Evolutionary conservation across 2,888 invertebrate species (phyloP).

Genomic region (Tinea pellionella): DNA sequence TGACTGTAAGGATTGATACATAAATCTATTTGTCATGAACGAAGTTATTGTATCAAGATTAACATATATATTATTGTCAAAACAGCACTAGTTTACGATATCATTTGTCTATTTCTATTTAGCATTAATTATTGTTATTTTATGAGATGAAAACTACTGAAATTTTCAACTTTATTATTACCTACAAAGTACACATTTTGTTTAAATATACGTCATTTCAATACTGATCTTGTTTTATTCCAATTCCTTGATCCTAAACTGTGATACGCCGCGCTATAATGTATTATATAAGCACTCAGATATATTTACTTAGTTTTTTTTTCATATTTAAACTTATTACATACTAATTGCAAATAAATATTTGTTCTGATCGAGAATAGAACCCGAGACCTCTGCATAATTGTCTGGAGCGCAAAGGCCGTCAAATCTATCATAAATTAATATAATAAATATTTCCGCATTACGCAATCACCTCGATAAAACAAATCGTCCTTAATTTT

Average conservation of each 20-base stretch:
- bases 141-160: not conserved
- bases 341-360: too few relatives aligned
- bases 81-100: not conserved
- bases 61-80: not conserved
- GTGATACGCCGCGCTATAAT: too few relatives aligned
- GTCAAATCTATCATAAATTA: too few relatives aligned
- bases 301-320: too few relatives aligned
- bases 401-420: too few relatives aligned
- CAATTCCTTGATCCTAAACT: too few relatives aligned
- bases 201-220: too few relatives aligned
- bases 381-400: too few relatives aligned
- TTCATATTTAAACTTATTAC: too few relatives aligned
- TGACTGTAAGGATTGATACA: not conserved
- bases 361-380: too few relatives aligned
- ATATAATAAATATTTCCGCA: not conserved
- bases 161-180: not conserved
- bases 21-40: not conserved
- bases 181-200: not conserved
- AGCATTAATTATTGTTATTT: not conserved
- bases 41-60: not conserved
- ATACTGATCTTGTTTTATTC: too few relatives aligned
- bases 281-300: too few relatives aligned
- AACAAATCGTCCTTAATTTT: constrained; percentile 4
- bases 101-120: not conserved
- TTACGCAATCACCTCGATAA: not conserved